These are phyloP conservation scores for Bombus impatiens DNA, from an alignment of 1,140 invertebrate genomes.

Conservation along the genomic window DNA sequence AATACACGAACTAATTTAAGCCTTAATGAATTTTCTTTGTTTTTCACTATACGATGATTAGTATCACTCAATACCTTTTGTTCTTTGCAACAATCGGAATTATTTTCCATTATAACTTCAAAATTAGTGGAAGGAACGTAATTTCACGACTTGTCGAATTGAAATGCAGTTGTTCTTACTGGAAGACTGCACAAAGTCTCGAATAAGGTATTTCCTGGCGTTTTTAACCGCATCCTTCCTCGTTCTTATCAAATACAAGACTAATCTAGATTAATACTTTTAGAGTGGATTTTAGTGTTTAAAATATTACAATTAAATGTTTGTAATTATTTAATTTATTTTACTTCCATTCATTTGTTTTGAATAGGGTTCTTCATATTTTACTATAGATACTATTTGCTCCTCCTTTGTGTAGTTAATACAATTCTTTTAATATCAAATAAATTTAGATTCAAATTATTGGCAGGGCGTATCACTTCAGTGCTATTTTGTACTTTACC, in stretches of 20 bases:
- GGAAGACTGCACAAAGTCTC: constrained; percentile 22
- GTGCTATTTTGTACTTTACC: constrained; percentile 32
- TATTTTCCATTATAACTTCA: constrained; percentile 42
- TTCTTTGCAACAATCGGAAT: constrained; percentile 33
- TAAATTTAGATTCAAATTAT: background rate
- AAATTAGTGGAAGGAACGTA: background rate
- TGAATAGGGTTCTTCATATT: background rate
- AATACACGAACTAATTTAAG: constrained; percentile 64
- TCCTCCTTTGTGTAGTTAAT: background rate
- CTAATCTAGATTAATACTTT: background rate
- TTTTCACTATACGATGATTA: background rate
- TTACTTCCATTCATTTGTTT: constrained; percentile 10
- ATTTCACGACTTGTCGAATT: background rate
- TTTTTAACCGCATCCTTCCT: constrained; percentile 62
- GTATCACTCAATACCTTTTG: background rate
- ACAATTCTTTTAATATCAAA: background rate
- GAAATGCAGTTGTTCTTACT: background rate
- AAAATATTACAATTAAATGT: constrained; percentile 4
- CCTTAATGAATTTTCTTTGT: constrained; percentile 55
- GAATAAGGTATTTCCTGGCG: constrained; percentile 47
- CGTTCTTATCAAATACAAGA: constrained; percentile 16
- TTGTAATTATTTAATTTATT: constrained; percentile 13
- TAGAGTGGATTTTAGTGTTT: background rate
- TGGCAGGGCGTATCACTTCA: background rate
- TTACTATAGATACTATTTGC: constrained; percentile 5